Percentiles rank a stretch among this genome's conserved stretches.
These are phyloP conservation scores for Diuraphis noxia DNA, from an alignment of 1,140 invertebrate genomes.

Conservation along the genomic window DNA sequence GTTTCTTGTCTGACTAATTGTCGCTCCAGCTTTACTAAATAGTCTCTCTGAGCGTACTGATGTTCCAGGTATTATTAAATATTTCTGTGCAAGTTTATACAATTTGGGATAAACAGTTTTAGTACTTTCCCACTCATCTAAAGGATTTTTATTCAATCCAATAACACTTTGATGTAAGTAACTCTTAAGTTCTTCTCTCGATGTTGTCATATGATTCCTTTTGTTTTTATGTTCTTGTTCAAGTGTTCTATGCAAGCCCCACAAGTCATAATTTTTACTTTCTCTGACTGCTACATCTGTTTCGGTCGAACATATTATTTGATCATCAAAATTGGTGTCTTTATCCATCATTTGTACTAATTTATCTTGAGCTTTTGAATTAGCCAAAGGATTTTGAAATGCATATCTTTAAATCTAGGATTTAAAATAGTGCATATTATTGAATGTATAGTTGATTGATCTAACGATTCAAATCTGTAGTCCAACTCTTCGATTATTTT, in stretches of 20 bases:
- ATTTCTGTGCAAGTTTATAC: background rate
- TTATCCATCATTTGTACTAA: background rate
- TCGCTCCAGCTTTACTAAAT: conserved; percentile 38
- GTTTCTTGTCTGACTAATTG: conserved; percentile 20
- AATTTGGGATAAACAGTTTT: background rate
- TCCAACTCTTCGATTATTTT: conserved; percentile 57
- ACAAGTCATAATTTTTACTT: background rate
- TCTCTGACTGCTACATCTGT: background rate
- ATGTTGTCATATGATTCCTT: background rate
- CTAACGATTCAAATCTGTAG: conserved; percentile 58
- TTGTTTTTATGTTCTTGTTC: background rate
- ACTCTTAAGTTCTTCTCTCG: background rate
- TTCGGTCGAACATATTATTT: background rate
- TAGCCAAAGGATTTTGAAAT: conserved; percentile 54
- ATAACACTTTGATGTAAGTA: background rate
- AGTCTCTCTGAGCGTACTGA: conserved; percentile 37
- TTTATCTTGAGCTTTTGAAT: background rate
- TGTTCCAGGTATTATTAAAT: background rate
- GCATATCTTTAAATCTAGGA: conserved; percentile 58
- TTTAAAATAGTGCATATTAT: conserved; percentile 60
- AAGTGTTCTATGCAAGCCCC: background rate
- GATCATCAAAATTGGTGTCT: background rate
- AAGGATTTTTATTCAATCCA: background rate
- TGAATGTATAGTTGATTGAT: conserved; percentile 58
- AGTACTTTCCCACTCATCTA: background rate